Evolutionary conservation across 2,797 vertebrate genomes (phyloP).

Genomic region (Pseudochaenichthys georgianus): DNA sequence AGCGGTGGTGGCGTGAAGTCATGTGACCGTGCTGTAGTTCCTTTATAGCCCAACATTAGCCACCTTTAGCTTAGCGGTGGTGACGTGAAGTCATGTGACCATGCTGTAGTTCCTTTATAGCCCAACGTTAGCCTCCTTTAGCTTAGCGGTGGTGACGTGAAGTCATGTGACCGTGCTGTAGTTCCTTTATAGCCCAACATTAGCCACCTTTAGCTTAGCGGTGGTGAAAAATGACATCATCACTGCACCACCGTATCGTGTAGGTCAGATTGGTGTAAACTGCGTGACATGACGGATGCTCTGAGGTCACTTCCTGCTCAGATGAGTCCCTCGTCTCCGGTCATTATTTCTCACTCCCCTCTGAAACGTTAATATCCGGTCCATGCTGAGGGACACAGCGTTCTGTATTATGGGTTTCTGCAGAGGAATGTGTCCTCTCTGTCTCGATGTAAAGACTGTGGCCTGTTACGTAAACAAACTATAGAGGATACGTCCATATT

Average conservation of each 20-base stretch:
- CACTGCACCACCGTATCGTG: neutral
- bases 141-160: too few relatives aligned
- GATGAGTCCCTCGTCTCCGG: constrained; percentile 38
- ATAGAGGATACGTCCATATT: constrained; percentile 26
- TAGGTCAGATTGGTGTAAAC: neutral
- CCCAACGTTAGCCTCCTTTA: too few relatives aligned
- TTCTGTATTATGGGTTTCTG: constrained; percentile 27
- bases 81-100: too few relatives aligned
- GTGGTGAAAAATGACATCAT: too few relatives aligned
- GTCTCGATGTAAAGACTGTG: constrained; percentile 9
- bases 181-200: too few relatives aligned
- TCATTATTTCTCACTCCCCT: constrained; percentile 38
- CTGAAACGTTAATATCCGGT: constrained; percentile 36
- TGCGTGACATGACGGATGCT: constrained; percentile 31
- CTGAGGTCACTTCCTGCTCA: constrained; percentile 48
- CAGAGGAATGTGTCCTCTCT: constrained; percentile 23
- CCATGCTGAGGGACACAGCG: constrained; percentile 14
- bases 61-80: too few relatives aligned
- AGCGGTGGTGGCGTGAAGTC: too few relatives aligned
- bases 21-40: too few relatives aligned
- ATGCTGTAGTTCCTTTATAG: too few relatives aligned
- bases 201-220: too few relatives aligned
- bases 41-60: too few relatives aligned
- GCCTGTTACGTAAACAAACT: constrained; percentile 20
- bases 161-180: too few relatives aligned